A percentile compares a stretch with the other conserved stretches of the same genome.
Conservation (phyloP, 1,140 invertebrate species). For the Aphelenchoides besseyi region DNA sequence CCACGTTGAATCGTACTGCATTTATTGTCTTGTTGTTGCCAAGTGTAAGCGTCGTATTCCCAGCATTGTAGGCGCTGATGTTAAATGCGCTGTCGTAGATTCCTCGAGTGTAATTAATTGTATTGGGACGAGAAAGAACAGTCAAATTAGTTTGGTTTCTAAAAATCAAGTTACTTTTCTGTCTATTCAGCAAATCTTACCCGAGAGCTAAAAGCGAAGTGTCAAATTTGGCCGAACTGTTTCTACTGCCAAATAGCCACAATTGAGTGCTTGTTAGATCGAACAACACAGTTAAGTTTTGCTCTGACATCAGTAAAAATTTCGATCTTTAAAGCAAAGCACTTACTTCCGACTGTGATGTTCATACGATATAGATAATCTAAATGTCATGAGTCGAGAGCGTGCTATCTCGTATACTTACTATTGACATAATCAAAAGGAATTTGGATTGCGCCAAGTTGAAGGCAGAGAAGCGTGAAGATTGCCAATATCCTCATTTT, state of each 20-base stretch:
- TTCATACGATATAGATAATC: neutral
- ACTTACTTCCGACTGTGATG: neutral
- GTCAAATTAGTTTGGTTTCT: neutral
- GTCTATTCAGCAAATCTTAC: neutral
- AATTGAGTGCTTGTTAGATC: constrained; percentile 2
- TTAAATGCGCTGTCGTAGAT: neutral
- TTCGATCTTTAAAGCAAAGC: too few species aligned
- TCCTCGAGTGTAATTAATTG: too few species aligned
- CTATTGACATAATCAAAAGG: too few species aligned
- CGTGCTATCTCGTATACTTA: too few species aligned
- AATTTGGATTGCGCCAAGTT: neutral
- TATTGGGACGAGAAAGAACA: too few species aligned
- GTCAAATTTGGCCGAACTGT: neutral
- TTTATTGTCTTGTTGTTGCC: neutral
- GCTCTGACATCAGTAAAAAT: too few species aligned
- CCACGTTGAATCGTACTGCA: neutral
- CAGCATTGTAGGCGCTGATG: neutral
- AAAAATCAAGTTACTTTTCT: neutral
- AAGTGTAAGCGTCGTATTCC: neutral
- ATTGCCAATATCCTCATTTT: neutral
- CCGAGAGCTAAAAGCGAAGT: neutral
- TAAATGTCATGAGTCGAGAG: constrained; percentile 1
- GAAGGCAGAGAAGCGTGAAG: neutral
- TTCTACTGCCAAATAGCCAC: constrained; percentile 3
- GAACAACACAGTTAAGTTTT: neutral